Percentiles rank a stretch among this genome's conserved stretches.
Conservation (phyloP, 2,113 vertebrate species). For the Xenopus tropicalis region UCB_Xtro_10.0 CM004450.2:86275001-86275500, state of each 20-base stretch:
- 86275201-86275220: not conserved
- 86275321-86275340: too few relatives aligned
- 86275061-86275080: constrained; percentile 5
- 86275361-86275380: not conserved
- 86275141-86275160: not conserved
- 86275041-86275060: constrained; percentile 65
- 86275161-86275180: not conserved
- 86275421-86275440: not conserved
- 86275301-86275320: too few relatives aligned
- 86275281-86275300: not conserved
- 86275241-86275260: not conserved
- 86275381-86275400: not conserved
- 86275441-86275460: constrained; percentile 49
- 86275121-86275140: not conserved
- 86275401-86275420: not conserved
- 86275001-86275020: constrained; percentile 83
- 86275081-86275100: not conserved
- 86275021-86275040: constrained; percentile 79
- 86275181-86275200: too few relatives aligned
- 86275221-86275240: not conserved
- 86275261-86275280: not conserved
- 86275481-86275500: constrained; percentile 49
- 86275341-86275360: too few relatives aligned
- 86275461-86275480: constrained; percentile 20
- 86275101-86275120: too few relatives aligned